Conservation (phyloP, 2,888 invertebrate genomes). For the Eupithecia tripunctaria region DNA sequence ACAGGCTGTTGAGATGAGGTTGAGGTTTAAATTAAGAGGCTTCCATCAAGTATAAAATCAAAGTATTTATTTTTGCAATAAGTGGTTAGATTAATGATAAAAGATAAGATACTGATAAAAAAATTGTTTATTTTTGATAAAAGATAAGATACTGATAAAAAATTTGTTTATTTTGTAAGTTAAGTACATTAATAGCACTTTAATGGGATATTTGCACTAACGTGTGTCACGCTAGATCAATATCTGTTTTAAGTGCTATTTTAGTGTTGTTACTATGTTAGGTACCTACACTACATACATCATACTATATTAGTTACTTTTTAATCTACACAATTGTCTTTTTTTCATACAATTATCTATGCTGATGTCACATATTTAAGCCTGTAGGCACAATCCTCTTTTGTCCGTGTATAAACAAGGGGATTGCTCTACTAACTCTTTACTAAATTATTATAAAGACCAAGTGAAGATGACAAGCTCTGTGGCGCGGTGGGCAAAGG, state of each 20-base stretch:
- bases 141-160: neutral
- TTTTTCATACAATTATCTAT: too few relatives aligned
- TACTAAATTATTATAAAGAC: too few relatives aligned
- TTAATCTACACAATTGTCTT: too few relatives aligned
- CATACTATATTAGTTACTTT: neutral
- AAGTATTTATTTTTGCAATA: neutral
- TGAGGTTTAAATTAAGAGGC: neutral
- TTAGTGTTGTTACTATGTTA: neutral
- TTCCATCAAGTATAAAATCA: neutral
- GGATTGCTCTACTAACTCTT: too few relatives aligned
- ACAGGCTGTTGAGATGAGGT: too few relatives aligned
- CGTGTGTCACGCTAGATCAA: neutral
- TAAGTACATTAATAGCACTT: neutral
- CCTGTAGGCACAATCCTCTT: too few relatives aligned
- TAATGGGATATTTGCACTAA: neutral
- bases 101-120: neutral
- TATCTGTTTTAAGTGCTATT: neutral
- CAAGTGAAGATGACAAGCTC: too few relatives aligned
- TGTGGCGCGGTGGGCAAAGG: too few relatives aligned
- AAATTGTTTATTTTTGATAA: neutral
- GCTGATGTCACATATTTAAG: too few relatives aligned
- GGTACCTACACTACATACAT: neutral
- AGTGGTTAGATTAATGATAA: neutral
- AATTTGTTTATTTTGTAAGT: slow-evolving; percentile 1
- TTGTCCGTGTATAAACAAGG: too few relatives aligned